Evolutionary conservation across 2,797 vertebrate species (phyloP), one percentile per base, ranked within the genome.

Genomic region (Bradypodion ventrale): DNA sequence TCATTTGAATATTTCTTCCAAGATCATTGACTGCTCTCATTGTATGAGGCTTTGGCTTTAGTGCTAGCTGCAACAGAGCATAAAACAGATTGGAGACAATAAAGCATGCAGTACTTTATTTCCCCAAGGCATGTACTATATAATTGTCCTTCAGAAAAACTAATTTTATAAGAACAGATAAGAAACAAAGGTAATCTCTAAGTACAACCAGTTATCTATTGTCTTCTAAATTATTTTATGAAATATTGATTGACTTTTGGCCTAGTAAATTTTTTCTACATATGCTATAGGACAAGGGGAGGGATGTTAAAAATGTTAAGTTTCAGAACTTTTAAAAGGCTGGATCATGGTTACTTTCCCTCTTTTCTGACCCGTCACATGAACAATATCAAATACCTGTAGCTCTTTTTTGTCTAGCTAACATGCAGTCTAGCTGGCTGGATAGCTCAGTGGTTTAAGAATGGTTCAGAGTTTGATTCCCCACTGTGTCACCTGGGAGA

Each of bases 31-130:
- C 80, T 94, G 44, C 69, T 85, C 81, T 87, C 85, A 83, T 37
- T 42, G n/a, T 90, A 87, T 90, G 74, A 89, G 90, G 89, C 93
- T 77, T 87, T 91, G 90, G 87, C 93, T 90, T 88, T 93, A 94
- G 87, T 84, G 72, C 83, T 90, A 88, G 91, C 80, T 93, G 83
- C 85, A 83, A 73, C 86, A 87, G 89, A 93, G 85, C 85, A 93
- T 89, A 91, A 96, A 95, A 95, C 80, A 93, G 75, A 92, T 92
- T 91, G 83, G 94, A 94, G 91, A 94, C 85, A 56, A 56, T 56
- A 56, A 56, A 56, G 21, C 13, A 56, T 56, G 52, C 16, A 56
- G 15, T 16, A 19, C 52, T 56, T 56, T 56, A 56, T 56, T 56
- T 56, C 52, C 52, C 62, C 32, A 29, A 42, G 42, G 21, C 85